phyloP scores from a whole-genome alignment of 1,140 invertebrate genomes.

The Dendroctonus valens region DNA sequence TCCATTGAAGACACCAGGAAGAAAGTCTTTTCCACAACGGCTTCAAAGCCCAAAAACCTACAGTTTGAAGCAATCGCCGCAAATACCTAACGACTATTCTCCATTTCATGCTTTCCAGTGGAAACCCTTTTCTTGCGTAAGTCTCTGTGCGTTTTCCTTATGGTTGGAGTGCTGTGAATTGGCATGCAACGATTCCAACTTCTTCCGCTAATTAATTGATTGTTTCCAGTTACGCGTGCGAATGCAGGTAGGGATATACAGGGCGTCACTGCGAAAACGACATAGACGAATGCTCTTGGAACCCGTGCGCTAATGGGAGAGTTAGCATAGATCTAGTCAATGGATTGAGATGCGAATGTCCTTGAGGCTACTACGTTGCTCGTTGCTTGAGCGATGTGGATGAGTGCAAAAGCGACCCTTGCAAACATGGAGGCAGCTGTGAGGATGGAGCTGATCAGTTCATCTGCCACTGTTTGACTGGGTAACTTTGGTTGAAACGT shows the following conservation, averaged over 20 bases:
- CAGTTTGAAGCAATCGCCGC: too few species aligned
- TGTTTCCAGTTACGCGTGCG: conserved; percentile 73
- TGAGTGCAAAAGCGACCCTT: conserved; percentile 87
- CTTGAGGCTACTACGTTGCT: conserved; percentile 86
- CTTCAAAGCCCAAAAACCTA: too few species aligned
- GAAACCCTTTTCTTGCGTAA: conserved; percentile 28
- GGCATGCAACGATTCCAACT: background rate
- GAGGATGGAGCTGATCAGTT: conserved; percentile 90
- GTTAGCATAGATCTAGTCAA: conserved; percentile 85
- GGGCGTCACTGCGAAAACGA: conserved; percentile 89
- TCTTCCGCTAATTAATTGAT: background rate
- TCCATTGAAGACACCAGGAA: too few species aligned
- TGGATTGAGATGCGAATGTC: conserved; percentile 84
- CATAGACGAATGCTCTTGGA: conserved; percentile 88
- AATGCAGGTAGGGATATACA: conserved; percentile 84
- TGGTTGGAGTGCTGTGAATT: background rate
- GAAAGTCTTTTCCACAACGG: too few species aligned
- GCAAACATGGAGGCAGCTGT: conserved; percentile 80
- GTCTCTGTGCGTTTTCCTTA: background rate
- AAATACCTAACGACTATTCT: conserved; percentile 1
- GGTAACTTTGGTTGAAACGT: conserved; percentile 17
- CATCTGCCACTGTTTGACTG: conserved; percentile 77
- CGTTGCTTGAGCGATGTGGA: conserved; percentile 88
- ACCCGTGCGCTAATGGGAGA: conserved; percentile 89
- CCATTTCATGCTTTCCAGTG: conserved; percentile 37